Percentiles rank a stretch among this genome's conserved stretches.
These are phyloP conservation scores for Drosophila sulfurigaster DNA, from an alignment of 1,140 invertebrate genomes.

Conservation along the genomic window DNA sequence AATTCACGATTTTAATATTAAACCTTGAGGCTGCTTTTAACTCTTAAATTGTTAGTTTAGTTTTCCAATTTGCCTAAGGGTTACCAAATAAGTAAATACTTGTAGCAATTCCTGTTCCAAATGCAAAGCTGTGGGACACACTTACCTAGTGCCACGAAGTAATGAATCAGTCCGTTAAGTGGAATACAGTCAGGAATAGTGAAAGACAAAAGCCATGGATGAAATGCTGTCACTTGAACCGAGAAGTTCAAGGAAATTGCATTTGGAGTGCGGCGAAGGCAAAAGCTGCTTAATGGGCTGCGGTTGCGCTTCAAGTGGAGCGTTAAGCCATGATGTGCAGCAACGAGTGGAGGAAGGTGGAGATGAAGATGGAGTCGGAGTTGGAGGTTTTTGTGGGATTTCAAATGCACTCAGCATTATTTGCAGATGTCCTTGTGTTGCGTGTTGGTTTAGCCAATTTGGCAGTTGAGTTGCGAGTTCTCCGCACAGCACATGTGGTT, in stretches of 20 bases:
- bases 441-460: slow-evolving; percentile 7
- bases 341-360: not conserved
- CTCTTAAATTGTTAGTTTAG: no score
- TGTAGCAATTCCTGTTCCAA: not conserved
- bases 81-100: no score
- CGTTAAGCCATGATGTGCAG: slow-evolving; percentile 30
- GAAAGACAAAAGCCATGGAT: slow-evolving; percentile 14
- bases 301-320: slow-evolving; percentile 60
- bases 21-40: no score
- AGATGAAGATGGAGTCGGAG: not conserved
- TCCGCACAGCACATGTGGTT: slow-evolving; percentile 3
- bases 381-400: slow-evolving; percentile 12
- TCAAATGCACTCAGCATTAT: slow-evolving; percentile 12
- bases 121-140: not conserved
- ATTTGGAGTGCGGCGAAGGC: slow-evolving; percentile 45
- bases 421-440: slow-evolving; percentile 29
- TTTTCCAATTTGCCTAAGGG: no score
- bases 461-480: slow-evolving; percentile 7
- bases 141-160: not conserved
- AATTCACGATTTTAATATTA: no score
- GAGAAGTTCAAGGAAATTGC: slow-evolving; percentile 55
- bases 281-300: slow-evolving; percentile 13
- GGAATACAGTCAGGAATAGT: slow-evolving; percentile 6
- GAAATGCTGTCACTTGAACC: slow-evolving; percentile 38
- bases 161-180: slow-evolving; percentile 12